Evolutionary conservation across 2,888 invertebrate species (phyloP).

Genomic region (Hipparchia sbordonii): DNA sequence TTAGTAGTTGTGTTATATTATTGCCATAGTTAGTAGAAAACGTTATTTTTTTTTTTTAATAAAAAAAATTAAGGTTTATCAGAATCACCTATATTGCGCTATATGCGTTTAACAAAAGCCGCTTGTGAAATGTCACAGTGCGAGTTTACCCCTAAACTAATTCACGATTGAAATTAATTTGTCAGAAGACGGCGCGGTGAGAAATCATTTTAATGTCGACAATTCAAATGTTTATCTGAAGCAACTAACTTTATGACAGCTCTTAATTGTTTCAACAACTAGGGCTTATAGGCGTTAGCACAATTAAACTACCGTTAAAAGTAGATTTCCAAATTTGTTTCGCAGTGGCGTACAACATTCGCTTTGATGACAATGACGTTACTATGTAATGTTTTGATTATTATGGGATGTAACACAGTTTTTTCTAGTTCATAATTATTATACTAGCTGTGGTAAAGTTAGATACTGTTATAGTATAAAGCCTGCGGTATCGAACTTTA

Average conservation of each 20-base stretch:
- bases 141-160: conserved; percentile 19
- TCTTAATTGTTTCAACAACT: conserved; percentile 25
- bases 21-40: too few species aligned
- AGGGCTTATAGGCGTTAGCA: conserved; percentile 15
- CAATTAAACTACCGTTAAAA: conserved; percentile 19
- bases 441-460: too few species aligned
- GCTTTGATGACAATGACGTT: background rate
- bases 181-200: conserved; percentile 29
- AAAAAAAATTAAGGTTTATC: too few species aligned
- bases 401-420: too few species aligned
- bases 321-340: background rate
- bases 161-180: conserved; percentile 30
- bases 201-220: conserved; percentile 34
- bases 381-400: too few species aligned
- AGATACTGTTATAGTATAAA: too few species aligned
- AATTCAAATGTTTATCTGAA: conserved; percentile 31
- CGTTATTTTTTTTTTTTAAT: too few species aligned
- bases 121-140: background rate
- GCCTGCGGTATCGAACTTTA: too few species aligned
- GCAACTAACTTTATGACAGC: conserved; percentile 23
- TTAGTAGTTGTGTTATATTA: too few species aligned
- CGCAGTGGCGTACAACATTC: background rate
- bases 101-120: background rate
- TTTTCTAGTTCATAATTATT: too few species aligned
- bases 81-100: too few species aligned